Percentiles rank a stretch among this genome's conserved stretches.
Evolutionary conservation across 2,113 vertebrate genomes (phyloP).

Genomic region (Pteruthius melanotis): DNA sequence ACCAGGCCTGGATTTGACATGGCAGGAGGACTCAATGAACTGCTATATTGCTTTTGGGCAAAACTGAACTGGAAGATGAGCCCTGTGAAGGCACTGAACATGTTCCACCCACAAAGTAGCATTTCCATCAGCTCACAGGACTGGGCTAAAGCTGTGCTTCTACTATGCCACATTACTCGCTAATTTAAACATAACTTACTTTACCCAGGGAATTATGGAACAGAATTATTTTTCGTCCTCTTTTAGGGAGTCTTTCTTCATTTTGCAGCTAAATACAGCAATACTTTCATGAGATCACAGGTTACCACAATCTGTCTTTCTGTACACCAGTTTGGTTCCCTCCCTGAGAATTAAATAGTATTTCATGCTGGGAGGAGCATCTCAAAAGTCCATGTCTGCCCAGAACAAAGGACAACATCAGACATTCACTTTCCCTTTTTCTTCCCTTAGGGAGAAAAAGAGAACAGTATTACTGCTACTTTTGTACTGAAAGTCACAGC

Average conservation of each 20-base stretch:
- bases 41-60: not conserved
- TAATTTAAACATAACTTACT: not conserved
- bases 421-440: not conserved
- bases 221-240: not conserved
- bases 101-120: fast-evolving
- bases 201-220: not conserved
- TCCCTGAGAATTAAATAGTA: not conserved
- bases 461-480: not conserved
- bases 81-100: not conserved
- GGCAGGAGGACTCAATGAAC: not conserved
- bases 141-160: not conserved
- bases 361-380: not conserved
- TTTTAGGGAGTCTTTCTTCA: not conserved
- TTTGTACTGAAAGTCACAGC: not conserved
- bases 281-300: not conserved
- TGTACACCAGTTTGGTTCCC: not conserved
- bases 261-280: not conserved
- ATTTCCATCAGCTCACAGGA: not conserved
- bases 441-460: not conserved
- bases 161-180: not conserved
- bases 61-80: not conserved
- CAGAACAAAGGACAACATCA: not conserved
- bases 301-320: not conserved
- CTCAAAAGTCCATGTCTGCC: not conserved
- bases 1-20: fast-evolving